A percentile compares a stretch with the other conserved stretches of the same genome.
phyloP scores from a whole-genome alignment of 2,797 vertebrate species.

The Pseudochaenichthys georgianus region DNA sequence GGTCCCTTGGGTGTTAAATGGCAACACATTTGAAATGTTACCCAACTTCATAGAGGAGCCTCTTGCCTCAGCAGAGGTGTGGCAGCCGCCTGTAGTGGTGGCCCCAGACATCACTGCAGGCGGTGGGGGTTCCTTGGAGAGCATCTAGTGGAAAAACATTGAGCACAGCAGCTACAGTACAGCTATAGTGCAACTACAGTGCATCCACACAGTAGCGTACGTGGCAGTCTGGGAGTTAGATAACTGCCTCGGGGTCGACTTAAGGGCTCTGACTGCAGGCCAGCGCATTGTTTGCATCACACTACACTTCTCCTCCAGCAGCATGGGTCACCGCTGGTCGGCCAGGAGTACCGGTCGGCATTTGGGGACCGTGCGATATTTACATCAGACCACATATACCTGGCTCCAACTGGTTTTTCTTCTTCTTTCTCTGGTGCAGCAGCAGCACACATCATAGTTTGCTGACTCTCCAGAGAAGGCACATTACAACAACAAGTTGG shows the following conservation, averaged over 20 bases:
- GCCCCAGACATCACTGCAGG: slow-evolving; percentile 69
- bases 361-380: slow-evolving; percentile 58
- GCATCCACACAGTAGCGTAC: slow-evolving; percentile 36
- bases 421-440: slow-evolving; percentile 13
- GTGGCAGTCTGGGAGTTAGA: slow-evolving; percentile 64
- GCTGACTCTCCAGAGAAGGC: slow-evolving; percentile 53
- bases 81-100: slow-evolving; percentile 63
- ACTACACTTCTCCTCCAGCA: slow-evolving; percentile 52
- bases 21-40: slow-evolving; percentile 68
- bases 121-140: slow-evolving; percentile 59
- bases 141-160: slow-evolving; percentile 68
- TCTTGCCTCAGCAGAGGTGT: slow-evolving; percentile 66
- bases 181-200: slow-evolving; percentile 51
- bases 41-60: slow-evolving; percentile 53
- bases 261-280: slow-evolving; percentile 69
- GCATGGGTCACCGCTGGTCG: slow-evolving; percentile 43
- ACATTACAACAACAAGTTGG: slow-evolving; percentile 48
- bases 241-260: slow-evolving; percentile 75
- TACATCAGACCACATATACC: slow-evolving; percentile 69
- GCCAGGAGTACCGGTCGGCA: slow-evolving; percentile 13
- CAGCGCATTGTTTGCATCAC: slow-evolving; percentile 72
- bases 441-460: slow-evolving; percentile 30
- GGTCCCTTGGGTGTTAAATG: slow-evolving; percentile 55
- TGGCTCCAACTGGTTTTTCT: slow-evolving; percentile 14
- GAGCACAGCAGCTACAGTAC: slow-evolving; percentile 55